Percentiles rank a stretch among this genome's conserved stretches.
phyloP scores from a whole-genome alignment of 2,888 invertebrate species.

The Neoitamus cyanurus region DNA sequence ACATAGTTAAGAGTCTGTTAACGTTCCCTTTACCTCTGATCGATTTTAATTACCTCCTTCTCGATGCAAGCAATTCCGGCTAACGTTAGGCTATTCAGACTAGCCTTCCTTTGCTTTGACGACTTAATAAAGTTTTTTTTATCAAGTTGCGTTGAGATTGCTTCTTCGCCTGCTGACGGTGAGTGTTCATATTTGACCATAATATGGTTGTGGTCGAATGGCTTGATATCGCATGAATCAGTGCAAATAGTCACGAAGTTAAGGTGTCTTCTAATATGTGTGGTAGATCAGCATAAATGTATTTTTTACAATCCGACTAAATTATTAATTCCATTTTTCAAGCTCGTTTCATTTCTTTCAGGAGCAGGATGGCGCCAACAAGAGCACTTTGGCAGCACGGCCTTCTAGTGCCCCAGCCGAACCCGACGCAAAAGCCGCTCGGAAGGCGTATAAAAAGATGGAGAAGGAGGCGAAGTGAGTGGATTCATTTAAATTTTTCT shows the following conservation, averaged over 20 bases:
- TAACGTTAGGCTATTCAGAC: background rate
- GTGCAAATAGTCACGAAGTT: background rate
- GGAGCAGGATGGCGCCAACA: conserved; percentile 64
- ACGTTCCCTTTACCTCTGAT: background rate
- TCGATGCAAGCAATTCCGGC: background rate
- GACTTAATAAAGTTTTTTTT: background rate
- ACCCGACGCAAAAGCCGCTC: conserved; percentile 65
- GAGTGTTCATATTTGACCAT: background rate
- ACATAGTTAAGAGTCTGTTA: background rate
- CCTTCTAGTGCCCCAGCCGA: conserved; percentile 66
- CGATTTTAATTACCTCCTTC: background rate
- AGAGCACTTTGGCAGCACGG: conserved; percentile 57
- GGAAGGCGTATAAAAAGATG: conserved; percentile 65
- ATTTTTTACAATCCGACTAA: background rate
- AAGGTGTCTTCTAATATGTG: background rate
- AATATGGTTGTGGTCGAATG: background rate
- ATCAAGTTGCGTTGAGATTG: background rate
- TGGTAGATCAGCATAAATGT: background rate
- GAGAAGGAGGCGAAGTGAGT: conserved; percentile 65
- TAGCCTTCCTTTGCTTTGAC: background rate
- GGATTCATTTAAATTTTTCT: background rate
- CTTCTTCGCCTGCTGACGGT: background rate
- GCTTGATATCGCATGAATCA: background rate
- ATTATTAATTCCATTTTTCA: background rate
- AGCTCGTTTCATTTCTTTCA: conserved; percentile 58